A percentile compares a stretch with the other conserved stretches of the same genome.
phyloP scores from a whole-genome alignment of 2,888 invertebrate species.

The Salpingus planirostris region DNA sequence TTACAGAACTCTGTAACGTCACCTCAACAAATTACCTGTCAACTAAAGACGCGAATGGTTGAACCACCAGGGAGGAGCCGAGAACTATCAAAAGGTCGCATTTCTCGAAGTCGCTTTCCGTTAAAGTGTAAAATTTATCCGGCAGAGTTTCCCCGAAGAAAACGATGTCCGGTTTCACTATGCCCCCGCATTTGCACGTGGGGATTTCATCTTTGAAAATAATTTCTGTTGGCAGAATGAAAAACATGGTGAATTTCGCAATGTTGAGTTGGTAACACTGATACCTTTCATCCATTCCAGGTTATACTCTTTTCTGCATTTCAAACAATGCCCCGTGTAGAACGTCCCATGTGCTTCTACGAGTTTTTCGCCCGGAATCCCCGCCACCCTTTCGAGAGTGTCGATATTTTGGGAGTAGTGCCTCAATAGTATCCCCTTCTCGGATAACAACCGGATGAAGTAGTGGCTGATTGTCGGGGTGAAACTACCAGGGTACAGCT shows the following conservation, averaged over 20 bases:
- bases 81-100: slow-evolving; percentile 91
- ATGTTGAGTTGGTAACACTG: too few relatives aligned
- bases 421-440: slow-evolving; percentile 67
- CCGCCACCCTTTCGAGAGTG: slow-evolving; percentile 79
- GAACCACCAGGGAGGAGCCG: slow-evolving; percentile 90
- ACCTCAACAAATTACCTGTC: slow-evolving; percentile 39
- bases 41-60: slow-evolving; percentile 86
- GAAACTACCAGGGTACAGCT: slow-evolving; percentile 78
- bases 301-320: slow-evolving; percentile 62
- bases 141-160: slow-evolving; percentile 93
- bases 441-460: slow-evolving; percentile 75
- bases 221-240: slow-evolving; percentile 47
- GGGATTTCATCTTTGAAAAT: slow-evolving; percentile 68
- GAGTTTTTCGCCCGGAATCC: slow-evolving; percentile 71
- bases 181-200: slow-evolving; percentile 55
- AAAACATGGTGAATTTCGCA: background rate
- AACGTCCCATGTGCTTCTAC: slow-evolving; percentile 96
- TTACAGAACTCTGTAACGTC: background rate
- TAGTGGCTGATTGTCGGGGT: slow-evolving; percentile 88
- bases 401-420: slow-evolving; percentile 92
- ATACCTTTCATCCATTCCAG: slow-evolving; percentile 84
- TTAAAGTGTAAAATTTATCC: slow-evolving; percentile 59
- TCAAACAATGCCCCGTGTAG: slow-evolving; percentile 75
- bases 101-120: slow-evolving; percentile 65
- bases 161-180: slow-evolving; percentile 92